Evolutionary conservation across 1,140 invertebrate species (phyloP).

Genomic region (Ips nitidus): DNA sequence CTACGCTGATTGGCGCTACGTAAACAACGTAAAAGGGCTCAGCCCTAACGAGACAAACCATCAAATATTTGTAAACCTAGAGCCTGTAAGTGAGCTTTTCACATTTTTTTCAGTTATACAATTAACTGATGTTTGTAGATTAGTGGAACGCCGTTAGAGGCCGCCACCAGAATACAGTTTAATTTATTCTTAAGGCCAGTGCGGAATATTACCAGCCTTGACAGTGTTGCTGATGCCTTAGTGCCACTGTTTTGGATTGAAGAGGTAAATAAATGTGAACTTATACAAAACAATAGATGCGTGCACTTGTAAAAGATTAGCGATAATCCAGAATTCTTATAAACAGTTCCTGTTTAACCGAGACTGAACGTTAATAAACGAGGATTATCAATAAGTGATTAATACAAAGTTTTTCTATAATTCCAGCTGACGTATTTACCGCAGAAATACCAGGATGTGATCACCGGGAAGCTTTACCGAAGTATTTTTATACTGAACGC

Average conservation of each 20-base stretch:
- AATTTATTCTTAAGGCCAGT: conserved; percentile 43
- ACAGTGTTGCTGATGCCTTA: conserved; percentile 39
- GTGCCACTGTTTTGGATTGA: conserved; percentile 44
- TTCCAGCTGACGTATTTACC: conserved; percentile 32
- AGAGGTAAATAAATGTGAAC: conserved; percentile 36
- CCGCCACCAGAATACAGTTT: conserved; percentile 42
- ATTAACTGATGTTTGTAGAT: conserved; percentile 23
- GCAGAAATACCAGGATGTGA: conserved; percentile 17
- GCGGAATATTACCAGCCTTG: conserved; percentile 33
- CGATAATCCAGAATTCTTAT: no score
- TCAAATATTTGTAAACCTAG: conserved; percentile 40
- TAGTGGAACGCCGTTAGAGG: conserved; percentile 39
- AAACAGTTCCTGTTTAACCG: background rate
- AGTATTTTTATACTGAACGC: conserved; percentile 15
- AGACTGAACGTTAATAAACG: background rate
- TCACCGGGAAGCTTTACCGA: conserved; percentile 8
- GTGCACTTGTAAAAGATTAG: no score
- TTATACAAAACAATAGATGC: no score
- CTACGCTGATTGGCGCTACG: conserved; percentile 42
- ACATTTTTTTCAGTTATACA: background rate
- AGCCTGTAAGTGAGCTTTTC: conserved; percentile 42
- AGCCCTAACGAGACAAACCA: conserved; percentile 38
- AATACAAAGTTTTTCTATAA: background rate
- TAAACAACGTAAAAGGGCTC: conserved; percentile 37
- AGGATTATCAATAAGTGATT: background rate